Evolutionary conservation across 2,888 invertebrate genomes (phyloP), one percentile per base, ranked within the genome.

Genomic region (Eulithis testata): DNA sequence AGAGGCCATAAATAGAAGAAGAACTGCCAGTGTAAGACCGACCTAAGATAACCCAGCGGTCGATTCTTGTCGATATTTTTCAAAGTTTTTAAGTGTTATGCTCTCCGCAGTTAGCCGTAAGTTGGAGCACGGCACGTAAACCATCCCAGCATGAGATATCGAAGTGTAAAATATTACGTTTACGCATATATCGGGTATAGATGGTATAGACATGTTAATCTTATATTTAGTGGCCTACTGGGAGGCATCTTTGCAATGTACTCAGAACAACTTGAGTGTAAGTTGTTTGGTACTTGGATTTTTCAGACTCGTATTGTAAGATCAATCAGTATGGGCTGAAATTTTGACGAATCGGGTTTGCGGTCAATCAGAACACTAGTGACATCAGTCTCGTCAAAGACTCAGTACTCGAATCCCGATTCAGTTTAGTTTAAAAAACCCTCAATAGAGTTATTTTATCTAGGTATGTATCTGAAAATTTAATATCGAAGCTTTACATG

Each of bases 91-190:
- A 64, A 68, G 55, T 65, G 60, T 60, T 52, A n/a, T 45, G 58
- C 59, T 47, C 57, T 12, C 21, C 49, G 21, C 57, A 14, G 63
- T 60, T 37, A 40, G 50, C 61, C 68, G 60, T 65, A 58, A 64
- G 62, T 66, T 66, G 21, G 12, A 78, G 11, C 53, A 53, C 11
- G 36, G 79, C 80, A 84, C 83, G 85, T 81, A 78, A 73, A 77
- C 77, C 77, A 75, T n/a, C 27, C 11, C 11, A 82, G 81, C 80
- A 82, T 80, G 80, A 81, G 80, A 83, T 85, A 85, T 84, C 80
- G 85, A 81, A 81, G 75, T 77, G 80, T 87, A 82, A 85, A 83
- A 85, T 85, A 86, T 84, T 79, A 80, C 77, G 76, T 75, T 69
- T 78, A 81, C 79, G 83, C 81, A 82, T 82, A 76, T 80, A 71